These are phyloP conservation scores for Centroberyx gerrardi DNA, from an alignment of 2,797 vertebrate genomes.

Conservation along the genomic window DNA sequence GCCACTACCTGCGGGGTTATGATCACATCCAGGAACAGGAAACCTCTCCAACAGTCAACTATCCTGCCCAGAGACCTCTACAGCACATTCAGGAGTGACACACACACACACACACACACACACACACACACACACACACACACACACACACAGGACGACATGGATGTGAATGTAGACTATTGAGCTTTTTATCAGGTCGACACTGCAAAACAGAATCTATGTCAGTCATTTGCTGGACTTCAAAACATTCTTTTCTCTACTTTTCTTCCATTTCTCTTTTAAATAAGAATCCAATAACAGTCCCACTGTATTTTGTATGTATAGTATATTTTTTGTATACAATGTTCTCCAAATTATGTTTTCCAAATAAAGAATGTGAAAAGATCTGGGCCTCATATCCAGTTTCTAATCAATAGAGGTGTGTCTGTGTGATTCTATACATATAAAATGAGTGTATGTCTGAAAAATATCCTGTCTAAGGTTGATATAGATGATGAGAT, in stretches of 20 bases:
- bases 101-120: conserved; percentile 44
- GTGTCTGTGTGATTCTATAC: not conserved
- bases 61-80: conserved; percentile 86
- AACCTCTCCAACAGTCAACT: conserved; percentile 86
- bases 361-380: conserved; percentile 12
- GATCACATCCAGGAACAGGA: conserved; percentile 88
- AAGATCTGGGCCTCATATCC: not conserved
- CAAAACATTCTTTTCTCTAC: no score
- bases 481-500: not conserved
- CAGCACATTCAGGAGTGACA: conserved; percentile 94
- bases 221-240: no score
- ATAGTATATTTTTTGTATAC: conserved; percentile 1
- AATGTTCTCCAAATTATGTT: not conserved
- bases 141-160: not conserved
- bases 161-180: conserved; percentile 45
- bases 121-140: conserved; percentile 42
- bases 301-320: not conserved
- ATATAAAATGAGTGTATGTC: not conserved
- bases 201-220: not conserved
- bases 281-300: not conserved
- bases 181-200: conserved; percentile 11
- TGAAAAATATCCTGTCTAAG: not conserved
- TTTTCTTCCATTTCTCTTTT: not conserved
- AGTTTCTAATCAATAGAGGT: not conserved
- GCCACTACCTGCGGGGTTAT: conserved; percentile 91